A percentile compares a stretch with the other conserved stretches of the same genome.
These are phyloP conservation scores for Drosophila rellima DNA, from an alignment of 2,888 invertebrate genomes.

Conservation along the genomic window DNA sequence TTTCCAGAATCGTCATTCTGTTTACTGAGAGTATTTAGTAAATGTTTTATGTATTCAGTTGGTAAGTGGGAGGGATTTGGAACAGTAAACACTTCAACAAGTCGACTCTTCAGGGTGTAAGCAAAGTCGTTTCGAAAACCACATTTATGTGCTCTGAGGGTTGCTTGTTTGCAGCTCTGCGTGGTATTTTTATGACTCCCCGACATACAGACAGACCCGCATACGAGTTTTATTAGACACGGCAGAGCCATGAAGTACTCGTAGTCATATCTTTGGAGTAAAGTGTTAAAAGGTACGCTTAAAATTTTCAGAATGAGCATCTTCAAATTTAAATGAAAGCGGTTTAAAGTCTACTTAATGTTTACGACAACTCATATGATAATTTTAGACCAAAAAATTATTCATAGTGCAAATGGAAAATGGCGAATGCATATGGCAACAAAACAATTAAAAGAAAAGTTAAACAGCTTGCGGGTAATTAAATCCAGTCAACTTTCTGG, in stretches of 20 bases:
- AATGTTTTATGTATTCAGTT: slow-evolving; percentile 54
- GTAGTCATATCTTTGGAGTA: slow-evolving; percentile 15
- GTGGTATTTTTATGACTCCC: slow-evolving; percentile 47
- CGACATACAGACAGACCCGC: slow-evolving; percentile 9
- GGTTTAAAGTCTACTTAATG: slow-evolving; percentile 21
- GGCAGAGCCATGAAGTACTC: slow-evolving; percentile 47
- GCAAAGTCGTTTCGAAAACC: slow-evolving; percentile 27
- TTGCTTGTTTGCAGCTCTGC: slow-evolving; percentile 17
- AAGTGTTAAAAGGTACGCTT: slow-evolving; percentile 36
- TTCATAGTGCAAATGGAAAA: slow-evolving; percentile 4
- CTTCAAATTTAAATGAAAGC: slow-evolving; percentile 38
- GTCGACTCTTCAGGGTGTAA: slow-evolving; percentile 42
- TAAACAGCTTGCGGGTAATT: slow-evolving; percentile 33
- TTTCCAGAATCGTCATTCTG: slow-evolving; percentile 2
- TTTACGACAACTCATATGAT: slow-evolving; percentile 8
- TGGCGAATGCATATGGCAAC: not conserved
- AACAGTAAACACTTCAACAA: slow-evolving; percentile 67
- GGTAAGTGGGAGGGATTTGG: slow-evolving; percentile 44
- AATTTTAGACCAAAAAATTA: slow-evolving; percentile 19
- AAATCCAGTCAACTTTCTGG: slow-evolving; percentile 18
- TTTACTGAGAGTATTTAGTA: slow-evolving; percentile 38
- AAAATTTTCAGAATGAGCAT: not conserved
- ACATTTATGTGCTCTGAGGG: slow-evolving; percentile 23
- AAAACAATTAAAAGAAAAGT: slow-evolving; percentile 29
- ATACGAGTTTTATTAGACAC: slow-evolving; percentile 58